Base-by-base conservation (phyloP, 1,140 invertebrate genomes). In the Zaprionus inermis region DNA sequence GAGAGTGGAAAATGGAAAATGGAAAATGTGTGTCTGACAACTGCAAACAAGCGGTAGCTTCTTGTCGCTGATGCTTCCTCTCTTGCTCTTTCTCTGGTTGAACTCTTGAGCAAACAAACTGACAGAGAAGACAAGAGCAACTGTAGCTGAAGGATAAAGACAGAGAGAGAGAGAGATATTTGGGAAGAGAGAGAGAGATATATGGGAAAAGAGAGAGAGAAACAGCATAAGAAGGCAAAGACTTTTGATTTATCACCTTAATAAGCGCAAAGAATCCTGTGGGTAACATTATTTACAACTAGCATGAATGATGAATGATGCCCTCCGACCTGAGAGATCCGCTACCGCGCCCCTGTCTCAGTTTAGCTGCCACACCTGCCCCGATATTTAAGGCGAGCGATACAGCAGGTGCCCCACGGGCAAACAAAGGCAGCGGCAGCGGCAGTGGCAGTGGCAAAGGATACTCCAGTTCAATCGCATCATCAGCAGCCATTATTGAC, bases 261-360 rank as follows among this genome's bases (percentile, higher is more conserved):
- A 89, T 84, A 83, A 89, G 81, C 83, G 65, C 63, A 76, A 88
- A 67, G 71, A 83, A 80, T 88, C 83, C 84, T 88, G 77, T 78
- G 83, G 83, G 83, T 78, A 88, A 84, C 83, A 89, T 88, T 88
- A 89, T 83, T 88, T 88, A 88, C 83, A 88, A 88, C 83, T 88
- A 89, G 58, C 72, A 54, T 56, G 72, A 79, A 88, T 88, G 84
- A 89, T 88, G 83, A 83, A 88, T 88, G 83, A 88, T 80, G 57
- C 70, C 55, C 28, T 18, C 11, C 9, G 36, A 24, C 12, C 44
- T 24, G 38, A 30, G 7, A 12, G 30, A n/a, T 24, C 14, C 12
- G 5, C 14, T 28, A 1, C 2, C 36, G 14, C n/a, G n/a, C 0
- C n/a, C n/a, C 6, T 2, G n/a, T n/a, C n/a, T 16, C 7, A 44